phyloP scores from a whole-genome alignment of 2,113 vertebrate genomes.

The Podiceps cristatus region DNA sequence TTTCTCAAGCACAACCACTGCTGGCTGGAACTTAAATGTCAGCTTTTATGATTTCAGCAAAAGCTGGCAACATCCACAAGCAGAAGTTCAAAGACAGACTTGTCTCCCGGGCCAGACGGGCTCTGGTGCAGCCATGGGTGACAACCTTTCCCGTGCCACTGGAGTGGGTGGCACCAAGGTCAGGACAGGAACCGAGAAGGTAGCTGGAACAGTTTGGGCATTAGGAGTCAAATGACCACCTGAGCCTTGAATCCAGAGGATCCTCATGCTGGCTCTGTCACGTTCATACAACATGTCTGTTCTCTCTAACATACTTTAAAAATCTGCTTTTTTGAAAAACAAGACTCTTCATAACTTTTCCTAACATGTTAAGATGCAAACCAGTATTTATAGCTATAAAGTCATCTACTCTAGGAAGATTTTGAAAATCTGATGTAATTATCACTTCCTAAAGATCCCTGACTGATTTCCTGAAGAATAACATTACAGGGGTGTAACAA shows the following conservation, averaged over 20 bases:
- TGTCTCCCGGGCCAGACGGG: background rate
- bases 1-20: background rate
- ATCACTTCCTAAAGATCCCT: background rate
- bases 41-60: conserved; percentile 14
- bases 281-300: background rate
- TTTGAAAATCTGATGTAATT: background rate
- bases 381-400: background rate
- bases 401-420: background rate
- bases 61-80: background rate
- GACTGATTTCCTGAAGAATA: background rate
- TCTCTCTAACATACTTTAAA: background rate
- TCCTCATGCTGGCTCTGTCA: background rate
- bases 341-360: background rate
- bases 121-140: accelerated
- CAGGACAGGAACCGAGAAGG: background rate
- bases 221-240: background rate
- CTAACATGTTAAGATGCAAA: background rate
- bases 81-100: background rate
- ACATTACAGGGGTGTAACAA: background rate
- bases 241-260: background rate
- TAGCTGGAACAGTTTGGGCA: background rate
- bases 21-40: background rate
- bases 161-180: background rate
- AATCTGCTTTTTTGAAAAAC: background rate
- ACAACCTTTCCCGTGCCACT: background rate